Base-by-base conservation (phyloP, 2,888 invertebrate species). In the Fabriciana adippe region DNA sequence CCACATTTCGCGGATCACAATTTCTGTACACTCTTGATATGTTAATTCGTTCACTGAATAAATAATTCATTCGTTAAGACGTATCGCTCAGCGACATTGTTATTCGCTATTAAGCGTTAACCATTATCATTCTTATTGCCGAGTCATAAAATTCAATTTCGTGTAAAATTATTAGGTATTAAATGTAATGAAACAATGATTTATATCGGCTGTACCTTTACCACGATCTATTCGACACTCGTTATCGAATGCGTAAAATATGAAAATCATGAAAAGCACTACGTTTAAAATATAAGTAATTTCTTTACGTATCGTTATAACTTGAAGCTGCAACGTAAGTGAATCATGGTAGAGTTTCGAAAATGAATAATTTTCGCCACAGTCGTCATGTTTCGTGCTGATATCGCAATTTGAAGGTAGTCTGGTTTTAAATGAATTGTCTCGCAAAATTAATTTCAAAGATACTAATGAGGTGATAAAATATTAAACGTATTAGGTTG, bases 21-120 rank as follows among this genome's bases (percentile, higher is more conserved):
- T 69, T 71, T 63, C 73, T 75, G 80, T 78, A 78, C 79, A 81
- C 88, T 84, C 87, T 87, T 87, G 88, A 90, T 90, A 90, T 90
- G 90, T 88, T 90, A 91, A 91, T 90, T 87, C 88, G 80, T 84
- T 82, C 82, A 77, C 85, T 87, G 89, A 88, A 90, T 92, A 91
- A 92, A 92, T 90, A 90, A 91, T 90, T 90, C 88, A 87, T 88
- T 87, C 87, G 85, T 85, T 87, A 87, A 87, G 84, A 84, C 85
- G 83, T 87, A 88, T 89, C 86, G 84, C 84, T 86, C 83, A 76
- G 77, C 81, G 82, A 83, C 85, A 83, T 85, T 84, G 84, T 88
- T 84, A 80, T 73, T 74, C 73, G 55, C 41, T 50, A 53, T 62
- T 59, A 55, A 53, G 35, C 64, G 54, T 55, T 57, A 13, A 26